Evolutionary conservation across 2,888 invertebrate genomes (phyloP).

Genomic region (Caenorhabditis japonica): DNA sequence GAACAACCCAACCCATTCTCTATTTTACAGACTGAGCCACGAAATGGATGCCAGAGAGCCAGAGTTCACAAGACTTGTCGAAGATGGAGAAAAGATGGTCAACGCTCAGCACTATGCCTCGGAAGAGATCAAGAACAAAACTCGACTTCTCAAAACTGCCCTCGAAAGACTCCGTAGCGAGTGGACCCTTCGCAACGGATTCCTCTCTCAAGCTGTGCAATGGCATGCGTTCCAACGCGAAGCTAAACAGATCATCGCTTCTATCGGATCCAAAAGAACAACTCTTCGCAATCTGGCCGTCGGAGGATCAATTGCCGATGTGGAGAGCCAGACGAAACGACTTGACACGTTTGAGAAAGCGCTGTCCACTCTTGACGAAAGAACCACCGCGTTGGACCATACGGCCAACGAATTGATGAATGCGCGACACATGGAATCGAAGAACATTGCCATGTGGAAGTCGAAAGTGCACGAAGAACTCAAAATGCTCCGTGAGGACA

Average conservation of each 20-base stretch:
- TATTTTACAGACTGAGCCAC: slow-evolving; percentile 77
- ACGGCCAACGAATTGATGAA: slow-evolving; percentile 83
- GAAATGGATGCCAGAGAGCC: slow-evolving; percentile 91
- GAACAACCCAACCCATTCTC: too few species aligned
- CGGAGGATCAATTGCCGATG: slow-evolving; percentile 78
- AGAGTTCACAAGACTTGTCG: slow-evolving; percentile 85
- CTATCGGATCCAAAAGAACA: slow-evolving; percentile 88
- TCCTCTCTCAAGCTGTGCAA: slow-evolving; percentile 86
- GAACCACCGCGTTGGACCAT: slow-evolving; percentile 64
- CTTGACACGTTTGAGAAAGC: slow-evolving; percentile 95
- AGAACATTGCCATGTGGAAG: slow-evolving; percentile 66
- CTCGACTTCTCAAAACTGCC: slow-evolving; percentile 83
- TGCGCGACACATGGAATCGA: slow-evolving; percentile 86
- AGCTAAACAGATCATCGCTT: slow-evolving; percentile 90
- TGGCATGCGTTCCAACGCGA: slow-evolving; percentile 94
- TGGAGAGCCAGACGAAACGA: slow-evolving; percentile 89
- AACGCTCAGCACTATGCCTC: slow-evolving; percentile 87
- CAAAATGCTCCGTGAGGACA: slow-evolving; percentile 81
- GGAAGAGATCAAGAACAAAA: slow-evolving; percentile 77
- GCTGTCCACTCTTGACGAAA: slow-evolving; percentile 80
- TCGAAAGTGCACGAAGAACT: slow-evolving; percentile 64
- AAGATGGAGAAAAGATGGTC: slow-evolving; percentile 87
- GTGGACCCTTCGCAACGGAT: slow-evolving; percentile 90
- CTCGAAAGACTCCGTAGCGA: slow-evolving; percentile 86
- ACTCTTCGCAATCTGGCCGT: slow-evolving; percentile 64